A percentile compares a stretch with the other conserved stretches of the same genome.
These are phyloP conservation scores for Folsomia manolachei DNA, from an alignment of 2,888 invertebrate species.

Conservation along the genomic window DNA sequence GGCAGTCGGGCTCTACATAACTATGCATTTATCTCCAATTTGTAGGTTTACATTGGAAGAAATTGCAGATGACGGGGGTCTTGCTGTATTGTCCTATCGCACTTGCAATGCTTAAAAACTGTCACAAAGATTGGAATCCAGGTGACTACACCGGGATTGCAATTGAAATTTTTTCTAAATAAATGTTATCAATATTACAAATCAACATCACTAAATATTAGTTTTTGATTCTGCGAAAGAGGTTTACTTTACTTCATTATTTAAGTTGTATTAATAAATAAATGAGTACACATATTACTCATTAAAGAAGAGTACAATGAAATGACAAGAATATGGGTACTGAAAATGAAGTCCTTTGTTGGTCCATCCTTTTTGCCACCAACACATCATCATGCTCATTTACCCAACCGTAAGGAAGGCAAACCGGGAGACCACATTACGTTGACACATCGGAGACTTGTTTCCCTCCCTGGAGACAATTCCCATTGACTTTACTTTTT, in stretches of 20 bases:
- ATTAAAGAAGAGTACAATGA: constrained; percentile 14
- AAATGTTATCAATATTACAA: no score
- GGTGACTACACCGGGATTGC: no score
- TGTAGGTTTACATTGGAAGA: no score
- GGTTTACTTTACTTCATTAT: no score
- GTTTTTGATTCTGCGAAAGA: neutral
- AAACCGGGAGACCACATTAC: constrained; percentile 10
- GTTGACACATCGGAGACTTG: constrained; percentile 13
- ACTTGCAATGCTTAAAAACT: neutral
- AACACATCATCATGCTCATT: neutral
- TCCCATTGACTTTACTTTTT: constrained; percentile 37
- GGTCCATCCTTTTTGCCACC: constrained; percentile 10
- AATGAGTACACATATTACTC: constrained; percentile 38
- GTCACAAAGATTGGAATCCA: neutral
- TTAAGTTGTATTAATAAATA: constrained; percentile 46
- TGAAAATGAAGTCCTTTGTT: constrained; percentile 9
- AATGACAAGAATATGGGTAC: neutral
- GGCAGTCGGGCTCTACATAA: neutral
- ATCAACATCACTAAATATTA: neutral
- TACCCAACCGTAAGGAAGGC: no score
- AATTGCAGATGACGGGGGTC: no score
- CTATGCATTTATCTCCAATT: constrained; percentile 7
- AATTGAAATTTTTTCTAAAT: no score
- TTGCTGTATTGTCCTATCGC: no score
- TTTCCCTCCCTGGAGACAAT: constrained; percentile 46